phyloP scores from a whole-genome alignment of 2,797 vertebrate genomes.

The Huso huso region DNA sequence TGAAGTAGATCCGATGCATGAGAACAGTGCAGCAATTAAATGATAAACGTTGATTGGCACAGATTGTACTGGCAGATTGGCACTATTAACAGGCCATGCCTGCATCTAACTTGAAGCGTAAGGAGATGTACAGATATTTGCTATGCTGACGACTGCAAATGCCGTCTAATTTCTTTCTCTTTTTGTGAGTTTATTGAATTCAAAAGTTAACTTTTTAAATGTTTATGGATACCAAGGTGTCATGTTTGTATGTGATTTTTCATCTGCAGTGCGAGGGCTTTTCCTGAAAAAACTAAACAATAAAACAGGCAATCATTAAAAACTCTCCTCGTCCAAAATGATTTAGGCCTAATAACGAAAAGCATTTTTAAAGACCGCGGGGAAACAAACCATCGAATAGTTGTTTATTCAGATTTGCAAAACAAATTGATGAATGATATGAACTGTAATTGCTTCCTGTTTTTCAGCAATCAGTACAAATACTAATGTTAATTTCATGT shows the following conservation, averaged over 20 bases:
- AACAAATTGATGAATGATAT: conserved; percentile 6
- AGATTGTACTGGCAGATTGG: conserved; percentile 19
- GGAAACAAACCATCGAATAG: no score
- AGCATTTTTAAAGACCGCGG: no score
- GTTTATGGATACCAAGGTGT: no score
- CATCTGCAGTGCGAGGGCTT: no score
- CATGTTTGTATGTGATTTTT: no score
- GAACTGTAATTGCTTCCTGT: neutral
- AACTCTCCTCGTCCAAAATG: no score
- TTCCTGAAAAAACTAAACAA: no score
- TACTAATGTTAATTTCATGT: conserved; percentile 16
- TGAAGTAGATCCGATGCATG: conserved; percentile 28
- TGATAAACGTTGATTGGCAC: conserved; percentile 29
- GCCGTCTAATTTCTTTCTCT: neutral
- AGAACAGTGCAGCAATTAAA: conserved; percentile 29
- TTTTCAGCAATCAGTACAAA: neutral
- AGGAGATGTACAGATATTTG: neutral
- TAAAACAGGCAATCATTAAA: no score
- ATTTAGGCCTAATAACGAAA: no score
- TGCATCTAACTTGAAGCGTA: neutral
- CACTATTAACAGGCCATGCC: neutral
- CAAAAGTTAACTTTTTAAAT: no score
- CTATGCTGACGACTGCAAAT: neutral
- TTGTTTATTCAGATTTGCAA: neutral
- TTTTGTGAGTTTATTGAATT: neutral